Evolutionary conservation across 2,797 vertebrate species (phyloP).

Genomic region (Limosa lapponica): DNA sequence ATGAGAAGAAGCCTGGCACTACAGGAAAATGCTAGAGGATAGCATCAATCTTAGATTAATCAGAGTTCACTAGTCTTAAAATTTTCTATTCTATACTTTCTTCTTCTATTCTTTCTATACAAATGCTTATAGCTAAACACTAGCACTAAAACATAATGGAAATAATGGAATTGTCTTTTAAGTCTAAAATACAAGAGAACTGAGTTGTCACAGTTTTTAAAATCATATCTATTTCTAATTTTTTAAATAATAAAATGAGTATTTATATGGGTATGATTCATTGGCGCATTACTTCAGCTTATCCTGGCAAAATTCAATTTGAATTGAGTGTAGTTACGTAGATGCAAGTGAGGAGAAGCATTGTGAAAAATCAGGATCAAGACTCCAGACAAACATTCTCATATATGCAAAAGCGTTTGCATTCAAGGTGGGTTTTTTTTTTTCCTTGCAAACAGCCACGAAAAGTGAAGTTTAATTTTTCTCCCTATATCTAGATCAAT

Average conservation of each 20-base stretch:
- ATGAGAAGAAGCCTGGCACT: background rate
- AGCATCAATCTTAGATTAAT: background rate
- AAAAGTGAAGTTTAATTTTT: background rate
- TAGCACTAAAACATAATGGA: background rate
- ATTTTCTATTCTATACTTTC: background rate
- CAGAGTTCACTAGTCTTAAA: background rate
- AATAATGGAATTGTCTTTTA: background rate
- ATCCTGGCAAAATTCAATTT: background rate
- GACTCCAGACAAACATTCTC: background rate
- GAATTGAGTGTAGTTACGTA: background rate
- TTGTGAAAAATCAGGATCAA: background rate
- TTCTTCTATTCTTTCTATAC: too few relatives aligned
- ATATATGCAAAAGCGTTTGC: background rate
- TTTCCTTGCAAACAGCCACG: background rate
- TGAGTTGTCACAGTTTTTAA: background rate
- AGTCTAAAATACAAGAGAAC: background rate
- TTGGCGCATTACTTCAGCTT: background rate
- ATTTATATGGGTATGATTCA: background rate
- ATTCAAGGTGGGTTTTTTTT: background rate
- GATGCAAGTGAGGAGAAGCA: background rate
- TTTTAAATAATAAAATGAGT: background rate
- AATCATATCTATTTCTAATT: background rate
- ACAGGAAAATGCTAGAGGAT: background rate
- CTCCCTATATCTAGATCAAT: background rate
- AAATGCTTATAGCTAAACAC: background rate